Base-by-base conservation (phyloP, 2,888 invertebrate species). In the Candidula unifasciata region DNA sequence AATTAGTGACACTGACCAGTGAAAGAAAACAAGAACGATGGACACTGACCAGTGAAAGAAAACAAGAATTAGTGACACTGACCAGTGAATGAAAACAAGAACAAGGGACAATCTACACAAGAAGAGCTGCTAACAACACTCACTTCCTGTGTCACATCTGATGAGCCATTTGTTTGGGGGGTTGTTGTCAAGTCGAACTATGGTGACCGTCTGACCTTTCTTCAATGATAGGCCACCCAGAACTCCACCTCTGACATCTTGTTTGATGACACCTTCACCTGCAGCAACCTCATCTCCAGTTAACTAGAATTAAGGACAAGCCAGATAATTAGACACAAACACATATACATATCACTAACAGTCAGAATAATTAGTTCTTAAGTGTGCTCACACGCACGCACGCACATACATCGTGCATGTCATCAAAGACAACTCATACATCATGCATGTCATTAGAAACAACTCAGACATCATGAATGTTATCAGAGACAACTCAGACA, bases 101-200 rank as follows among this genome's bases (percentile, higher is more conserved):
- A 27, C n/a, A n/a, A n/a, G n/a, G n/a, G n/a, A n/a, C n/a, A n/a
- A n/a, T n/a, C n/a, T n/a, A n/a, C 6, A 66, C 66, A 66, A 66
- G 66, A 27, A 27, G 27, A 66, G 27, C 27, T 3, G 66, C 27
- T 35, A 8, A 37, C 24, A 69, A 35, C 3, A 87, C 86, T 82
- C 52, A 87, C 87, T 74, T 71, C 83, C 71, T 27, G 82, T 71
- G 6, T 80, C 84, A 73, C 64, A 82, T 33, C 81, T 84, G 69
- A 87, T 86, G 30, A 88, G 87, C 86, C 87, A 88, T 27, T 88
- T 88, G 60, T 87, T 87, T 24, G 57, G 33, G 27, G 87, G 87
- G 64, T 86, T 88, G 18, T 83, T 44, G 57, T 87, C 84, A 69
- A 87, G 77, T 21, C 85, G 85, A 0, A 88, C 57, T 37, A 88